Conservation (phyloP, 2,797 vertebrate species). For the Pantherophis vulpinus region DNA sequence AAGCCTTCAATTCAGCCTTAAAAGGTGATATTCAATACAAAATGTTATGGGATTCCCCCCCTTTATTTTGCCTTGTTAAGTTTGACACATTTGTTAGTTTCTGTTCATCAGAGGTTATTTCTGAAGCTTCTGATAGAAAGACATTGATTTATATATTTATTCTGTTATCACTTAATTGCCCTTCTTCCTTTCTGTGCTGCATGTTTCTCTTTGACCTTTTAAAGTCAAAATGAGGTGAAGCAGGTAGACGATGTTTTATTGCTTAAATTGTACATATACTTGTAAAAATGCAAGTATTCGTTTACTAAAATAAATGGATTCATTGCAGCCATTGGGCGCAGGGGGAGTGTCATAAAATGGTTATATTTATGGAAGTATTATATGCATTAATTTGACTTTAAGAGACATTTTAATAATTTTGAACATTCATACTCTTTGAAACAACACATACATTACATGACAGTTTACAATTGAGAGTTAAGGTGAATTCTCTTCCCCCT, state of each 20-base stretch:
- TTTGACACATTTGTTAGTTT: neutral
- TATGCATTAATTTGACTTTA: neutral
- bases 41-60: neutral
- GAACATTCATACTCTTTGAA: neutral
- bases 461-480: neutral
- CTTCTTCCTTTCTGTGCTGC: neutral
- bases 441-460: neutral
- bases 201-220: neutral
- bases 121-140: neutral
- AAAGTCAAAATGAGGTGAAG: neutral
- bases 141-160: neutral
- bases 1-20: neutral
- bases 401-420: neutral
- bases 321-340: neutral
- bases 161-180: neutral
- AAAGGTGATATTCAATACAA: neutral
- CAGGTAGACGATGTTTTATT: neutral
- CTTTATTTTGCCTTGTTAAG: neutral
- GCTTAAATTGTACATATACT: neutral
- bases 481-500: neutral
- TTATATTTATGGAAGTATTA: neutral
- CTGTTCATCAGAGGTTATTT: neutral
- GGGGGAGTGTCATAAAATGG: neutral
- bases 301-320: neutral
- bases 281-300: neutral